Evolutionary conservation across 2,888 invertebrate species (phyloP).

Genomic region (Cephus rjabovi): DNA sequence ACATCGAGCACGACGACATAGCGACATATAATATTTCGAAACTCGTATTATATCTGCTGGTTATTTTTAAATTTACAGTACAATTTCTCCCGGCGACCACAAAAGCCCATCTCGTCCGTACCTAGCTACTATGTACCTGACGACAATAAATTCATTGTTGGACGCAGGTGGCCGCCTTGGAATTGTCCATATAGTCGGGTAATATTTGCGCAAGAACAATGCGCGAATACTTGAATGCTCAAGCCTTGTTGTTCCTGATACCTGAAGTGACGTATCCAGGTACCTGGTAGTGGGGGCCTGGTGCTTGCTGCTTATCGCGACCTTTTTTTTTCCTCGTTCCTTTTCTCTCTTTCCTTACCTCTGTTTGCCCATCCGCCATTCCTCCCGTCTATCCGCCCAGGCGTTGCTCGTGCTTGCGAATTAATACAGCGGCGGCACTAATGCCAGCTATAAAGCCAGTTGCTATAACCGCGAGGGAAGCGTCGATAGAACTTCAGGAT

Average conservation of each 20-base stretch:
- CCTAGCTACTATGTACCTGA: not conserved
- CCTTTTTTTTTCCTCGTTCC: conserved; percentile 39
- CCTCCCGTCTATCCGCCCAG: conserved; percentile 27
- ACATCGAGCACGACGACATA: not conserved
- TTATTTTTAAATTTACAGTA: not conserved
- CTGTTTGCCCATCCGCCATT: conserved; percentile 21
- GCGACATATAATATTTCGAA: not conserved
- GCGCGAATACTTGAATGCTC: conserved; percentile 38
- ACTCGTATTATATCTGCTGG: not conserved
- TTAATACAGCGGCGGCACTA: conserved; percentile 25
- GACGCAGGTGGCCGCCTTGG: not conserved
- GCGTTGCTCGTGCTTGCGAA: conserved; percentile 19
- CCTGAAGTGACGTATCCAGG: conserved; percentile 44
- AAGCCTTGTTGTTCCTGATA: conserved; percentile 46
- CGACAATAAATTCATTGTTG: not conserved
- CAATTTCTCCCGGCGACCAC: not conserved
- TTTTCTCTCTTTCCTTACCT: not conserved
- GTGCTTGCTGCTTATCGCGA: conserved; percentile 48
- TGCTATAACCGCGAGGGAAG: not conserved
- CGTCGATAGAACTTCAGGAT: not conserved
- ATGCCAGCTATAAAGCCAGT: not conserved
- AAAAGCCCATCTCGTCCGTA: not conserved
- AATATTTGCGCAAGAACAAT: conserved; percentile 56
- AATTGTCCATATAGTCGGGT: conserved; percentile 18
- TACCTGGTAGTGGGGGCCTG: conserved; percentile 25